A percentile compares a stretch with the other conserved stretches of the same genome.
Conservation (phyloP, 30 jellyfish, hydroid and myxozoan genomes). For the Aurelia sp. region DNA sequence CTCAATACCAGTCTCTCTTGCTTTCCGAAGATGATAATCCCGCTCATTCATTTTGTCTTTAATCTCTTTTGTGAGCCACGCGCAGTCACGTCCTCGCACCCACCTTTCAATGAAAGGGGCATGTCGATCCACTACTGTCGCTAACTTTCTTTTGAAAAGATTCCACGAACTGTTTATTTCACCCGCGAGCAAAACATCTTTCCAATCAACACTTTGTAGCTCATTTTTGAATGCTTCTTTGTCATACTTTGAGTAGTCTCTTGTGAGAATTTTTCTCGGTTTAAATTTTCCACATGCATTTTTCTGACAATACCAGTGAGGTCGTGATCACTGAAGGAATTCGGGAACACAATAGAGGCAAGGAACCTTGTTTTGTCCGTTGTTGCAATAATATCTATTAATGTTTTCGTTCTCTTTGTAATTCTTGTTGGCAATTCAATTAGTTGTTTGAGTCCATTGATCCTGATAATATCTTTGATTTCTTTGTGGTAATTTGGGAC, state of each 20-base stretch:
- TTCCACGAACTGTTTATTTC: constrained; percentile 60
- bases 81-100: constrained; percentile 60
- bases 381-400: constrained; percentile 55
- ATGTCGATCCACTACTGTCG: constrained; percentile 32
- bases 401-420: constrained; percentile 41
- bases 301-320: constrained; percentile 61
- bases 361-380: constrained; percentile 47
- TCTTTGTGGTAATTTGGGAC: constrained; percentile 81
- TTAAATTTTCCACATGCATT: constrained; percentile 61
- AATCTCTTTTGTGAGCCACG: constrained; percentile 70
- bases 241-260: constrained; percentile 73
- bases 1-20: constrained; percentile 25
- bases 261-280: constrained; percentile 31
- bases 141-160: constrained; percentile 39
- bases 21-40: constrained; percentile 53
- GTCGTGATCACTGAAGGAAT: constrained; percentile 74
- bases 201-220: constrained; percentile 54
- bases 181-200: constrained; percentile 29
- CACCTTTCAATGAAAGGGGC: constrained; percentile 12
- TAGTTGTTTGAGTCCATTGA: constrained; percentile 49
- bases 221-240: constrained; percentile 63
- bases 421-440: constrained; percentile 28
- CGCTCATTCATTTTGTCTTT: constrained; percentile 41
- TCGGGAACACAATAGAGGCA: constrained; percentile 64
- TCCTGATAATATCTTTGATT: constrained; percentile 56